phyloP scores from a whole-genome alignment of 2,797 vertebrate genomes.

The Gorsachius magnificus region DNA sequence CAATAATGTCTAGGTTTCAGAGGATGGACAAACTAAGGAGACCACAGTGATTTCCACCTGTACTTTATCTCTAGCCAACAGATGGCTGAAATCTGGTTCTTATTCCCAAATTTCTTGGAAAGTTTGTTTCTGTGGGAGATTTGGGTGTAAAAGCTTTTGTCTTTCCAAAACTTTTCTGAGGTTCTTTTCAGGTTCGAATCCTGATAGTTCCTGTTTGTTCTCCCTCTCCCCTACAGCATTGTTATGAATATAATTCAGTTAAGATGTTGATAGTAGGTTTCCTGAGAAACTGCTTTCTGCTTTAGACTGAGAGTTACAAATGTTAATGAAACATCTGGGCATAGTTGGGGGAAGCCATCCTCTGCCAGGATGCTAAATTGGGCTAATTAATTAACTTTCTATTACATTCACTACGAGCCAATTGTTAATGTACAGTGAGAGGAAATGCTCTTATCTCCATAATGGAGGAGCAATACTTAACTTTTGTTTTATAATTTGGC shows the following conservation, averaged over 20 bases:
- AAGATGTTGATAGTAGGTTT: neutral
- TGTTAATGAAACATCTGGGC: neutral
- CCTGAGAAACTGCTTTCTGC: neutral
- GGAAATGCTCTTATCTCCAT: neutral
- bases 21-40: neutral
- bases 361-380: neutral
- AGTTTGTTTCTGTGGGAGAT: neutral
- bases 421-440: neutral
- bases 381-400: constrained; percentile 24
- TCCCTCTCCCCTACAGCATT: neutral
- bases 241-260: neutral
- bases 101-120: neutral
- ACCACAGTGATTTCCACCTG: neutral
- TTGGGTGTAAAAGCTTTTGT: neutral
- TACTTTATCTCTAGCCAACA: neutral
- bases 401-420: neutral
- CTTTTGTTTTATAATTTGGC: neutral
- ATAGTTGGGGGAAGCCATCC: neutral
- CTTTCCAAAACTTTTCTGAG: neutral
- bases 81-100: neutral
- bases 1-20: neutral
- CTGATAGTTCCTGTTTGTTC: neutral
- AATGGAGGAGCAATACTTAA: neutral
- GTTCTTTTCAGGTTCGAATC: neutral
- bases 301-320: neutral